Evolutionary conservation across 2,113 vertebrate genomes (phyloP).

Genomic region (Nothoprocta perdicaria): DNA sequence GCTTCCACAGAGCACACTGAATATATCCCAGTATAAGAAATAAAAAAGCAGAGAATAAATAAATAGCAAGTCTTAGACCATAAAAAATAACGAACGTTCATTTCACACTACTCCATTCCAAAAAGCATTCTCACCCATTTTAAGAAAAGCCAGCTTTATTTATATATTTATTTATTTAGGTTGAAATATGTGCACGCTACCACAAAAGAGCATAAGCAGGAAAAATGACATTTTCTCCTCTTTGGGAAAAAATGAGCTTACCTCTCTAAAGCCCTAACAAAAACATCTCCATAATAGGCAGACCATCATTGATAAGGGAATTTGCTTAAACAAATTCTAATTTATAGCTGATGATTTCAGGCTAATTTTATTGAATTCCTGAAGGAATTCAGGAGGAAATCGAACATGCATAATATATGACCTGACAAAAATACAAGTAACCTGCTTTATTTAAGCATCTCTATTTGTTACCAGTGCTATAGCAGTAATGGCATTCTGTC

Average conservation of each 20-base stretch:
- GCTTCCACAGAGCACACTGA: not conserved
- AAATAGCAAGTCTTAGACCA: not conserved
- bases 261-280: slow-evolving; percentile 10
- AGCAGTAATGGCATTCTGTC: slow-evolving; percentile 72
- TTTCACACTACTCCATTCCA: not conserved
- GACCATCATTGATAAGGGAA: slow-evolving; percentile 67
- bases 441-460: slow-evolving; percentile 79
- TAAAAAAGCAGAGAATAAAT: slow-evolving; percentile 12
- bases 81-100: slow-evolving; percentile 18
- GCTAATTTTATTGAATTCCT: slow-evolving; percentile 77
- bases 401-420: slow-evolving; percentile 75
- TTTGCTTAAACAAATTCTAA: slow-evolving; percentile 76
- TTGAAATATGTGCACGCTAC: not conserved
- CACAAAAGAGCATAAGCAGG: slow-evolving; percentile 6
- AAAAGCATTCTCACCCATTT: not conserved
- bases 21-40: slow-evolving; percentile 4
- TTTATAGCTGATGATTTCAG: slow-evolving; percentile 73
- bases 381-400: no score
- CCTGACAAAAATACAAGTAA: slow-evolving; percentile 78
- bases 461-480: slow-evolving; percentile 76
- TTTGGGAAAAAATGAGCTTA: not conserved
- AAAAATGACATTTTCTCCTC: slow-evolving; percentile 36
- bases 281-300: slow-evolving; percentile 59
- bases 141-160: slow-evolving; percentile 17
- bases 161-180: not conserved